Conservation (phyloP, 2,113 vertebrate genomes). For the Laticauda colubrina region DNA sequence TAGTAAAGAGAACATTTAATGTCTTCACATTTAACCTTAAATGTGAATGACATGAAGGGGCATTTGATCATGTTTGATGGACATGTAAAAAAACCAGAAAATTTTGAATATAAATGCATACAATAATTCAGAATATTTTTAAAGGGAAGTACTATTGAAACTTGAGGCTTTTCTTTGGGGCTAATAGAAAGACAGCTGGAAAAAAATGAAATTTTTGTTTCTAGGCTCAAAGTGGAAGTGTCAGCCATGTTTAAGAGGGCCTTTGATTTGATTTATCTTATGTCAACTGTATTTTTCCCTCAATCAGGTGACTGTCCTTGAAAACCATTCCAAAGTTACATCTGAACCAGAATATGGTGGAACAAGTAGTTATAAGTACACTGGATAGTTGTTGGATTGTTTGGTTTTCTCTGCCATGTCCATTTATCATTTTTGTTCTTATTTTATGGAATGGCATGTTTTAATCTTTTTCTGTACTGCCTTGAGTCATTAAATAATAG, state of each 20-base stretch:
- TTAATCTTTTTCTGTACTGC: not conserved
- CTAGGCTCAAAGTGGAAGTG: not conserved
- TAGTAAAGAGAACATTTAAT: not conserved
- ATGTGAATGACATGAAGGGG: not conserved
- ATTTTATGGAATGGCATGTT: not conserved
- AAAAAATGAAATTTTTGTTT: not conserved
- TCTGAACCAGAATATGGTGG: not conserved
- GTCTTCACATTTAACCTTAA: not conserved
- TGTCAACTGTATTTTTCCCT: not conserved
- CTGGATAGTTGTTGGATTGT: not conserved
- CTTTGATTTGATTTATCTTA: not conserved
- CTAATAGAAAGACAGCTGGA: not conserved
- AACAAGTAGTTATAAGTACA: not conserved
- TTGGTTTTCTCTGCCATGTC: not conserved
- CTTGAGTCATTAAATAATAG: not conserved
- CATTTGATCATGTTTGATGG: not conserved
- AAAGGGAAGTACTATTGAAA: not conserved
- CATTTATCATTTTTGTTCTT: not conserved
- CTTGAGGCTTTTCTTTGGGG: not conserved
- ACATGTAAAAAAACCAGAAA: not conserved
- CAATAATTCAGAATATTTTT: not conserved
- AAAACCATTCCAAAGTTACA: not conserved
- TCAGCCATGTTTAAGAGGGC: not conserved
- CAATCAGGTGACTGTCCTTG: not conserved
- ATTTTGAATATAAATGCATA: not conserved